Conservation (phyloP, 2,888 invertebrate genomes). For the Campoletis raptor region DNA sequence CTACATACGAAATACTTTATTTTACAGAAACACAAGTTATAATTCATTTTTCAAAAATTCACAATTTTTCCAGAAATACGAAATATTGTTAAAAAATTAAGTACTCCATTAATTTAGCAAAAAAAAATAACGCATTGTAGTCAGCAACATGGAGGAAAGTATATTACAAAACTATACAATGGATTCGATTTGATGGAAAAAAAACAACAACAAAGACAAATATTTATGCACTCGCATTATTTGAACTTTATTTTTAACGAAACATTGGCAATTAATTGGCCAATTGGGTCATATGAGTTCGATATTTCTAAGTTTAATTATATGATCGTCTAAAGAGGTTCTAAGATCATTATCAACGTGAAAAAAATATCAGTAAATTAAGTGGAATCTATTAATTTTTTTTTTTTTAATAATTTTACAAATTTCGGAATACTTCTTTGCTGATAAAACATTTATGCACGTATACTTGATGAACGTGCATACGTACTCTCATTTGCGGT, state of each 20-base stretch:
- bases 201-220: too few species aligned
- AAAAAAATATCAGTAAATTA: background rate
- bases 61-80: background rate
- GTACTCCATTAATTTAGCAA: background rate
- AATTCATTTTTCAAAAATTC: background rate
- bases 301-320: too few species aligned
- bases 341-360: background rate
- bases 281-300: too few species aligned
- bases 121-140: background rate
- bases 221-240: background rate
- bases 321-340: background rate
- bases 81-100: background rate
- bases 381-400: background rate
- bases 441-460: background rate
- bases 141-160: background rate
- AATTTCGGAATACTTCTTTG: background rate
- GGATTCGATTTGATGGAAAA: too few species aligned
- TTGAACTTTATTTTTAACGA: background rate
- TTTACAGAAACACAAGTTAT: background rate
- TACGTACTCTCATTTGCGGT: conserved; percentile 29
- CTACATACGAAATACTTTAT: background rate
- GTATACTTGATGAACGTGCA: conserved; percentile 1
- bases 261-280: background rate
- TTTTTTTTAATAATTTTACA: background rate
- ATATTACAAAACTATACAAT: background rate